phyloP scores from a whole-genome alignment of 2,113 vertebrate species.

The Istiophorus platypterus region DNA sequence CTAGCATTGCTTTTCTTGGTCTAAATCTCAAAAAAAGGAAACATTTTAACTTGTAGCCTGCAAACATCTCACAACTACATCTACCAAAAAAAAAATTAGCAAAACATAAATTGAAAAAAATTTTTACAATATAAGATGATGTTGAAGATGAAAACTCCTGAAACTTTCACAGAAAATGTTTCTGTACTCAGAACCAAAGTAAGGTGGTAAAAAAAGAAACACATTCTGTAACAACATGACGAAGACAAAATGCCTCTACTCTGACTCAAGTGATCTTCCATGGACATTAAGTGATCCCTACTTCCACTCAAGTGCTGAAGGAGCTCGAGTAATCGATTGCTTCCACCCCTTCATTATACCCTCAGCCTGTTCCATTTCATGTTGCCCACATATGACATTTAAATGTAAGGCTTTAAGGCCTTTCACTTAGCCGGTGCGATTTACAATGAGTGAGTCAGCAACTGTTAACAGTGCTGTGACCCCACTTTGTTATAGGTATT shows the following conservation, averaged over 20 bases:
- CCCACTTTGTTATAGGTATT: background rate
- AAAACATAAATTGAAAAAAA: too few relatives aligned
- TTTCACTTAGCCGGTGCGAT: background rate
- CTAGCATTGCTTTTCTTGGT: too few relatives aligned
- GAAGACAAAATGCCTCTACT: too few relatives aligned
- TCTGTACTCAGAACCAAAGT: background rate
- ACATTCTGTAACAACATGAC: too few relatives aligned
- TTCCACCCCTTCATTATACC: constrained; percentile 3
- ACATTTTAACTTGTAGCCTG: too few relatives aligned
- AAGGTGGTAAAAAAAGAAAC: background rate
- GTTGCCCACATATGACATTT: constrained; percentile 13
- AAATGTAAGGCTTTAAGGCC: background rate
- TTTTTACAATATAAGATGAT: too few relatives aligned
- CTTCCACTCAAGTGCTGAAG: background rate
- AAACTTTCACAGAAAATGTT: background rate
- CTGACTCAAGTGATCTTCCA: background rate
- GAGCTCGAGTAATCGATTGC: constrained; percentile 18
- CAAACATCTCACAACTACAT: too few relatives aligned
- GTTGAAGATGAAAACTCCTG: background rate
- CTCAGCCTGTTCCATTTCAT: constrained; percentile 16
- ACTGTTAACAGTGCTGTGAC: background rate
- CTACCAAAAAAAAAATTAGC: too few relatives aligned
- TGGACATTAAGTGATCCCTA: background rate
- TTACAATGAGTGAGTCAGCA: background rate
- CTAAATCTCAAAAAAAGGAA: too few relatives aligned